A percentile compares a stretch with the other conserved stretches of the same genome.
These are phyloP conservation scores for Brachypalpus laphriformis DNA, from an alignment of 2,888 invertebrate species.

Conservation along the genomic window DNA sequence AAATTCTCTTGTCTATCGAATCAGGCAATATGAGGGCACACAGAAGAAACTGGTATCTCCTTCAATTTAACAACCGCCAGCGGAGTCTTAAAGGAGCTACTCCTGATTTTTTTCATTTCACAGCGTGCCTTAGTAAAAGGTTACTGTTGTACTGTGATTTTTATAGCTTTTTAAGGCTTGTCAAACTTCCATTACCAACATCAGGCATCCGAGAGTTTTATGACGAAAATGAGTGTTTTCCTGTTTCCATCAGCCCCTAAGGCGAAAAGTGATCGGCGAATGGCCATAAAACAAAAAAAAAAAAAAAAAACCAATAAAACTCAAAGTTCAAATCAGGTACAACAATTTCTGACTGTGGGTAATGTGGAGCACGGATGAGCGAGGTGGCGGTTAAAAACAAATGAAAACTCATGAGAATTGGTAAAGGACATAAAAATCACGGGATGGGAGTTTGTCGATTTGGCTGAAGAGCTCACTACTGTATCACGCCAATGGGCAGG, in stretches of 20 bases:
- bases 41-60: slow-evolving; percentile 39
- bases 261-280: slow-evolving; percentile 62
- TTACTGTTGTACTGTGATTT: slow-evolving; percentile 69
- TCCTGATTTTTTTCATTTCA: background rate
- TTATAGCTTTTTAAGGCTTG: slow-evolving; percentile 72
- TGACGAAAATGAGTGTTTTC: slow-evolving; percentile 71
- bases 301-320: slow-evolving; percentile 66
- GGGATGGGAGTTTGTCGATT: slow-evolving; percentile 13
- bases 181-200: slow-evolving; percentile 73
- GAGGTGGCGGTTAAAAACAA: slow-evolving; percentile 47
- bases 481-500: slow-evolving; percentile 38
- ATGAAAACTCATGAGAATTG: slow-evolving; percentile 74
- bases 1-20: slow-evolving; percentile 68
- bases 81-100: slow-evolving; percentile 48
- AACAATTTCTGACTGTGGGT: slow-evolving; percentile 12
- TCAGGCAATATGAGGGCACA: slow-evolving; percentile 32
- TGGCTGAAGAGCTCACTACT: background rate
- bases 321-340: slow-evolving; percentile 74
- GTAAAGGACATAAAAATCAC: slow-evolving; percentile 54
- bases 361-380: background rate
- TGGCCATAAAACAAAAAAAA: slow-evolving; percentile 53
- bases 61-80: slow-evolving; percentile 54
- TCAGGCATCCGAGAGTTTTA: slow-evolving; percentile 65
- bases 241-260: slow-evolving; percentile 65
- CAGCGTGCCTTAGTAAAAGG: slow-evolving; percentile 53